A percentile compares a stretch with the other conserved stretches of the same genome.
These are phyloP conservation scores for Otolemur garnettii DNA, from an alignment of 2,113 vertebrate species.

Conservation along the genomic window DNA sequence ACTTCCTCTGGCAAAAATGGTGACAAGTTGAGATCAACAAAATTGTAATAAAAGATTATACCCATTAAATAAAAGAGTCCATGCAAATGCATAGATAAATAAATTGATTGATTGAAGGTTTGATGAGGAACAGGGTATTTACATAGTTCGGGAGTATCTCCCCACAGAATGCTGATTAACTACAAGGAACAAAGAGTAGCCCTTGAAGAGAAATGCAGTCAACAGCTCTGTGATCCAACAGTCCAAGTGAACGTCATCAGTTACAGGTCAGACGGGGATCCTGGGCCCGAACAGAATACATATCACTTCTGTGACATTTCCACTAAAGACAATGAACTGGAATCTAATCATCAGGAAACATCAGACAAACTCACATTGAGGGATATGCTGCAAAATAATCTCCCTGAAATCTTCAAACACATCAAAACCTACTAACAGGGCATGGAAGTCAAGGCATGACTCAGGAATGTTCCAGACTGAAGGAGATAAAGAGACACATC, in stretches of 20 bases:
- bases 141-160: neutral
- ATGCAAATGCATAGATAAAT: neutral
- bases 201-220: neutral
- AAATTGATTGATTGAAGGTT: neutral
- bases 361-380: neutral
- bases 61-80: neutral
- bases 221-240: neutral
- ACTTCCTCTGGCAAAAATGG: neutral
- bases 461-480: neutral
- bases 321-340: neutral
- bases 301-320: neutral
- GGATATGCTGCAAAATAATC: conserved; percentile 10
- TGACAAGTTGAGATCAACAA: neutral
- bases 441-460: neutral
- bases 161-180: neutral
- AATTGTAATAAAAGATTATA: neutral
- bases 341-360: neutral
- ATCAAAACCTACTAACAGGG: neutral
- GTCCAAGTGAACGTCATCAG: neutral
- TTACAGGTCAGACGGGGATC: neutral
- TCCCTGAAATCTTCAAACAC: neutral
- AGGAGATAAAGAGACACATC: neutral
- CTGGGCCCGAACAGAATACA: neutral
- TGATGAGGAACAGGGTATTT: neutral
- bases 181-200: conserved; percentile 13